These are phyloP conservation scores for Decapterus maruadsi DNA, from an alignment of 2,797 vertebrate species.

Conservation along the genomic window DNA sequence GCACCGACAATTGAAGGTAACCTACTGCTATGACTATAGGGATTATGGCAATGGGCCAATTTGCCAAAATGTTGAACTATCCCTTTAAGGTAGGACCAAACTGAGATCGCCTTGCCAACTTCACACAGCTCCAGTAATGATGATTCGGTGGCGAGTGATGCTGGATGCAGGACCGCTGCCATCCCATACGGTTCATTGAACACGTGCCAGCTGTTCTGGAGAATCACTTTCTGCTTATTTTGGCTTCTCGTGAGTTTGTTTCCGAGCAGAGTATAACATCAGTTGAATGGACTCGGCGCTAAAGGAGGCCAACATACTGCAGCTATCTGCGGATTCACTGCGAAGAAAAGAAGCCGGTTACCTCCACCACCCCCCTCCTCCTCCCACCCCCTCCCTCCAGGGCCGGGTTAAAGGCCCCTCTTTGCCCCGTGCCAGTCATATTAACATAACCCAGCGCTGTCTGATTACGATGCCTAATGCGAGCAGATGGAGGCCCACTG, in stretches of 20 bases:
- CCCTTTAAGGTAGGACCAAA: not conserved
- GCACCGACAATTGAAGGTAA: too few relatives aligned
- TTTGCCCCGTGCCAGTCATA: constrained; percentile 53
- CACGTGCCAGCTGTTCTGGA: constrained; percentile 13
- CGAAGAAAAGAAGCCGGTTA: constrained; percentile 27
- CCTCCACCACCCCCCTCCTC: not conserved
- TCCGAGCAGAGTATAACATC: not conserved
- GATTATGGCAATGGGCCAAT: too few relatives aligned
- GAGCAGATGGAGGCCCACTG: constrained; percentile 66
- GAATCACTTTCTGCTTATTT: not conserved
- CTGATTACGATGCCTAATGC: constrained; percentile 73
- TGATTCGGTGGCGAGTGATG: not conserved
- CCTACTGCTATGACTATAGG: too few relatives aligned
- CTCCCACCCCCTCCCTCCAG: too few relatives aligned
- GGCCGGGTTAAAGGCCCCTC: constrained; percentile 54
- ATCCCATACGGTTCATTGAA: constrained; percentile 2
- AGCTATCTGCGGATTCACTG: constrained; percentile 20
- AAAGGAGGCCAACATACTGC: not conserved
- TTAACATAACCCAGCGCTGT: constrained; percentile 64
- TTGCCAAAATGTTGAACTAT: too few relatives aligned
- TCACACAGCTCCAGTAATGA: not conserved
- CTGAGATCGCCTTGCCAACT: not conserved
- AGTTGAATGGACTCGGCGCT: not conserved
- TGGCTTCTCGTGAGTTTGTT: constrained; percentile 3
- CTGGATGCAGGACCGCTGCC: not conserved